Percentiles rank a stretch among this genome's conserved stretches.
phyloP scores from a whole-genome alignment of 1,140 invertebrate species.

The Drosophila mauritiana region DNA sequence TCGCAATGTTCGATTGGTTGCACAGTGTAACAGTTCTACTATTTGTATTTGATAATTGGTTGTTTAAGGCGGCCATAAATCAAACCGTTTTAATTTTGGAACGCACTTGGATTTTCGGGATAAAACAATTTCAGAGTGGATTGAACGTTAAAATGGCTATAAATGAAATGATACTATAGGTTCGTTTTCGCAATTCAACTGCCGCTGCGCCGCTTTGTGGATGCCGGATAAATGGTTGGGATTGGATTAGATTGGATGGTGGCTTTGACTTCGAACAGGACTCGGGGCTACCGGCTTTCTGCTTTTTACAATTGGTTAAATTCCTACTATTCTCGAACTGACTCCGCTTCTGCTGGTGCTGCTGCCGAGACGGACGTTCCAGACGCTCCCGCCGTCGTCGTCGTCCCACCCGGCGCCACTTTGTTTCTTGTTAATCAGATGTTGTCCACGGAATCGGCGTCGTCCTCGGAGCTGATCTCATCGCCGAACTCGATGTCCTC shows the following conservation, averaged over 20 bases:
- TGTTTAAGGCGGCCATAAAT: constrained; percentile 39
- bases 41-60: constrained; percentile 41
- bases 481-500: constrained; percentile 98
- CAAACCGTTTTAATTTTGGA: constrained; percentile 52
- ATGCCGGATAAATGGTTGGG: not conserved
- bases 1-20: constrained; percentile 33
- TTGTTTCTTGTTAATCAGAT: constrained; percentile 84
- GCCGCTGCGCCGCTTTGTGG: constrained; percentile 11
- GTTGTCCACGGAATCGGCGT: constrained; percentile 91
- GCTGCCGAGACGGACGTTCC: constrained; percentile 28
- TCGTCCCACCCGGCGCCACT: constrained; percentile 38
- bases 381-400: constrained; percentile 32
- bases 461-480: constrained; percentile 94
- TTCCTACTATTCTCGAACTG: constrained; percentile 75
- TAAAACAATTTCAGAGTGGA: constrained; percentile 38
- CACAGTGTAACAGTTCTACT: constrained; percentile 50
- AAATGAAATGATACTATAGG: constrained; percentile 35
- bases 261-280: constrained; percentile 10
- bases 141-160: constrained; percentile 32
- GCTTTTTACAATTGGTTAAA: constrained; percentile 77
- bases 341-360: constrained; percentile 38
- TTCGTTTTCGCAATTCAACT: constrained; percentile 4
- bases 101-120: constrained; percentile 28
- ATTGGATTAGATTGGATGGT: not conserved
- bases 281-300: constrained; percentile 20